These are phyloP conservation scores for Steinernema carpocapsae DNA, from an alignment of 2,888 invertebrate genomes.

Conservation along the genomic window DNA sequence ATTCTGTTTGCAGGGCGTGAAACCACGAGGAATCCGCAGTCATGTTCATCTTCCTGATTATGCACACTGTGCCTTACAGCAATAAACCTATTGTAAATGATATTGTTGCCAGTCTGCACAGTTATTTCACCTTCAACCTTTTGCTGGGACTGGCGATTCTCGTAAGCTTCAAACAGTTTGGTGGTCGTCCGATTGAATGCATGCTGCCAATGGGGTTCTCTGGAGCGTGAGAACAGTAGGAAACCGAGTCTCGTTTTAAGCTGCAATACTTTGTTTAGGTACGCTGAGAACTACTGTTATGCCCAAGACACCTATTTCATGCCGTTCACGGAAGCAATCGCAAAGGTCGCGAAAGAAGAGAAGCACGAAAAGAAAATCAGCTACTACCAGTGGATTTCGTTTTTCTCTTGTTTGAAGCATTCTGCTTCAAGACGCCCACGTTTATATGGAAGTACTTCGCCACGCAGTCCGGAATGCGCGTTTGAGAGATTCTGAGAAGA, in stretches of 20 bases:
- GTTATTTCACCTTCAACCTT: constrained; percentile 65
- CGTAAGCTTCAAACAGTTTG: constrained; percentile 66
- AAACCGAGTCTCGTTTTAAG: background rate
- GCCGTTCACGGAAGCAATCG: constrained; percentile 52
- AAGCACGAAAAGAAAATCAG: constrained; percentile 42
- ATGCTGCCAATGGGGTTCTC: constrained; percentile 51
- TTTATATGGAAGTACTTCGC: constrained; percentile 68
- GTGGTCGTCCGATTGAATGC: constrained; percentile 66
- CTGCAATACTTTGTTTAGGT: constrained; percentile 45
- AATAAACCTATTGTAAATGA: constrained; percentile 62
- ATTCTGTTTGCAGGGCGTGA: no score
- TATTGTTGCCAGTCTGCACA: constrained; percentile 61
- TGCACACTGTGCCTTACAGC: constrained; percentile 66
- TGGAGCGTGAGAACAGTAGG: constrained; percentile 44
- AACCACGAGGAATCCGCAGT: no score
- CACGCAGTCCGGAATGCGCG: constrained; percentile 66
- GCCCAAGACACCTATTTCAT: constrained; percentile 66
- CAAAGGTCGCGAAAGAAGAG: constrained; percentile 36
- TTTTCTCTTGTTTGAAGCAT: constrained; percentile 65
- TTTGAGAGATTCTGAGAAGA: constrained; percentile 65
- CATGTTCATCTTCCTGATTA: constrained; percentile 65
- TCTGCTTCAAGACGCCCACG: constrained; percentile 64
- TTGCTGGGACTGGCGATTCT: constrained; percentile 64
- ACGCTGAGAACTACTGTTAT: constrained; percentile 66
- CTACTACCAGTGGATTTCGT: constrained; percentile 56